Evolutionary conservation across 2,113 vertebrate species (phyloP).

Genomic region (Alethe castanea): DNA sequence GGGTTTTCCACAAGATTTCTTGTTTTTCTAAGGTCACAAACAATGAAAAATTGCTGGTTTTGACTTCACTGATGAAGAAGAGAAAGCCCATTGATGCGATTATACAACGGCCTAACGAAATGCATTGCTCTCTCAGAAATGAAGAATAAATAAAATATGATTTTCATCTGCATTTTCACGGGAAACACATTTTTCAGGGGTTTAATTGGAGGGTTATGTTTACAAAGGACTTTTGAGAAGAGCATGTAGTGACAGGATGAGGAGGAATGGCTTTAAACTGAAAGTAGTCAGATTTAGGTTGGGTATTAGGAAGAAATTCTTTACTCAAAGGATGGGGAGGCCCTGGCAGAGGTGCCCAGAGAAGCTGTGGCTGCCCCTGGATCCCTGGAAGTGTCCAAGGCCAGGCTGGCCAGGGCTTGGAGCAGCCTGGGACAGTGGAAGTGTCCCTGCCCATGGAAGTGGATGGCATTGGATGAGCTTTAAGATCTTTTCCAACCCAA

Average conservation of each 20-base stretch:
- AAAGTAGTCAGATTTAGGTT: not conserved
- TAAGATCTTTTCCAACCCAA: not conserved
- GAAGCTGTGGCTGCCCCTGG: not conserved
- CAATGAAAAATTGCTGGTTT: not conserved
- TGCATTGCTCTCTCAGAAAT: not conserved
- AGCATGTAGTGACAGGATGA: not conserved
- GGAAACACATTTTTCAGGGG: not conserved
- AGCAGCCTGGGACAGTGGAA: fast-evolving
- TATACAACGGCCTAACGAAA: not conserved
- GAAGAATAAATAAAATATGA: not conserved
- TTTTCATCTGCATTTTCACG: not conserved
- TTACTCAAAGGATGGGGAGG: fast-evolving
- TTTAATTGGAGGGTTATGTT: not conserved
- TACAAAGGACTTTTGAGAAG: not conserved
- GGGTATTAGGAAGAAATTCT: not conserved
- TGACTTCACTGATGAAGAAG: not conserved
- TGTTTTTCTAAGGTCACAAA: not conserved
- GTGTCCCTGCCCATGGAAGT: not conserved
- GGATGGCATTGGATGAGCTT: not conserved
- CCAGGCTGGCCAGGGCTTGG: fast-evolving
- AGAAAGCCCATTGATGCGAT: not conserved
- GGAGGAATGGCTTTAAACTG: not conserved
- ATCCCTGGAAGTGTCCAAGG: not conserved
- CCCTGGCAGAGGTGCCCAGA: not conserved
- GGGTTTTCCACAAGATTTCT: not conserved